phyloP scores from a whole-genome alignment of 2,888 invertebrate species.

The Lasioglossum lativentre region DNA sequence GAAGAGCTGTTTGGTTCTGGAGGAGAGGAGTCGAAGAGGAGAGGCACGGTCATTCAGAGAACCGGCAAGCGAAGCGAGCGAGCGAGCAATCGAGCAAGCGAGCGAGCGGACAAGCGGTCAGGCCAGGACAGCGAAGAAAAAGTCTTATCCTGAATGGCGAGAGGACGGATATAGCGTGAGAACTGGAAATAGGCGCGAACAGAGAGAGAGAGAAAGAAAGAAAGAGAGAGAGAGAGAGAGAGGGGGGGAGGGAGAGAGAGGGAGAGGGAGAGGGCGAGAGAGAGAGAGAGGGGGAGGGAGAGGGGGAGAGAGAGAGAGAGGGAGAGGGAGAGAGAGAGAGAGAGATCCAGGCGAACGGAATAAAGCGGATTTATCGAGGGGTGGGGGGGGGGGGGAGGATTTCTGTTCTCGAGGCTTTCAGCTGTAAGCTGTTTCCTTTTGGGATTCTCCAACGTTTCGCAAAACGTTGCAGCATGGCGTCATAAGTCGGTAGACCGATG shows the following conservation, averaged over 20 bases:
- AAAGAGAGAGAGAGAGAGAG: neutral
- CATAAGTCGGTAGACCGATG: neutral
- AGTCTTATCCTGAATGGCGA: constrained; percentile 71
- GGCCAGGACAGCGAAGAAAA: constrained; percentile 62
- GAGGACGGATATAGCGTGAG: constrained; percentile 71
- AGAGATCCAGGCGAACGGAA: constrained; percentile 24
- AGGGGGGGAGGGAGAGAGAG: constrained; percentile 17
- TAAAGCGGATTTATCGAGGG: constrained; percentile 60
- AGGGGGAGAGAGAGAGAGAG: constrained; percentile 14
- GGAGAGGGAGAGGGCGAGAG: no score
- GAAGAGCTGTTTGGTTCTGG: constrained; percentile 10
- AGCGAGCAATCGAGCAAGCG: constrained; percentile 39
- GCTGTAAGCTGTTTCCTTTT: neutral
- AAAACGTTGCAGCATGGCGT: neutral
- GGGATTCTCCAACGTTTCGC: neutral
- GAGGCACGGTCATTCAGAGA: constrained; percentile 71
- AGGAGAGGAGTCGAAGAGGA: constrained; percentile 26
- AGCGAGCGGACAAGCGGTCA: constrained; percentile 10
- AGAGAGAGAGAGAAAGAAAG: constrained; percentile 16
- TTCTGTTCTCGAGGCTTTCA: neutral
- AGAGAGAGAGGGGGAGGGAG: neutral
- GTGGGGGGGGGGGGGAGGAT: constrained; percentile 2
- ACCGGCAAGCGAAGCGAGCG: constrained; percentile 56
- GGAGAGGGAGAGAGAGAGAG: neutral
- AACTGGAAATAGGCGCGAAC: constrained; percentile 70